phyloP scores from a whole-genome alignment of 1,140 invertebrate species.

The Hormaphis cornu region DNA sequence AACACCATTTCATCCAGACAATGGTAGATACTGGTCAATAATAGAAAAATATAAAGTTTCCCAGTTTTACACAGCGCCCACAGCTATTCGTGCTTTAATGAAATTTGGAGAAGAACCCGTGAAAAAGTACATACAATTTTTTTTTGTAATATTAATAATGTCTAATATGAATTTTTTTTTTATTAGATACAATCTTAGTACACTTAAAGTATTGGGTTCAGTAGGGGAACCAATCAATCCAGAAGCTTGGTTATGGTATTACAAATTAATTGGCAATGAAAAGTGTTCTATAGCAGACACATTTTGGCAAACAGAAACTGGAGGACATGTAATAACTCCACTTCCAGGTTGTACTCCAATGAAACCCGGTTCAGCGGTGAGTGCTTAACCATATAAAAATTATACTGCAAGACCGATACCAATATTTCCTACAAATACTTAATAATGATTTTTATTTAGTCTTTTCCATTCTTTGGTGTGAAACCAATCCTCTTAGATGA shows the following conservation, averaged over 20 bases:
- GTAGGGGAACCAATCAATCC: conserved; percentile 97
- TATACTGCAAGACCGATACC: not conserved
- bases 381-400: conserved; percentile 36
- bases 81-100: conserved; percentile 92
- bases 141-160: not conserved
- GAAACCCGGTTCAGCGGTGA: conserved; percentile 94
- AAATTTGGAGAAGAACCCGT: conserved; percentile 76
- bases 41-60: conserved; percentile 89
- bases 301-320: conserved; percentile 99
- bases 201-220: conserved; percentile 76
- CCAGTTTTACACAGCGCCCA: conserved; percentile 97
- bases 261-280: conserved; percentile 70
- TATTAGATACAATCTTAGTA: conserved; percentile 44
- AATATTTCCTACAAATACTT: not conserved
- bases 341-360: conserved; percentile 88
- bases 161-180: not conserved
- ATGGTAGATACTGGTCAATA: conserved; percentile 84
- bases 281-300: conserved; percentile 90
- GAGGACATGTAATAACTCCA: conserved; percentile 87
- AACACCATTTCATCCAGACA: conserved; percentile 80
- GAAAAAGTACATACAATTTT: conserved; percentile 47
- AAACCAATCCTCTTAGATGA: conserved; percentile 79
- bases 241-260: conserved; percentile 97
- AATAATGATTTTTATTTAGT: conserved; percentile 50
- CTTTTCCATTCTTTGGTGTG: conserved; percentile 95